Base-by-base conservation (phyloP, 2,888 invertebrate genomes). In the Linyphia triangularis region DNA sequence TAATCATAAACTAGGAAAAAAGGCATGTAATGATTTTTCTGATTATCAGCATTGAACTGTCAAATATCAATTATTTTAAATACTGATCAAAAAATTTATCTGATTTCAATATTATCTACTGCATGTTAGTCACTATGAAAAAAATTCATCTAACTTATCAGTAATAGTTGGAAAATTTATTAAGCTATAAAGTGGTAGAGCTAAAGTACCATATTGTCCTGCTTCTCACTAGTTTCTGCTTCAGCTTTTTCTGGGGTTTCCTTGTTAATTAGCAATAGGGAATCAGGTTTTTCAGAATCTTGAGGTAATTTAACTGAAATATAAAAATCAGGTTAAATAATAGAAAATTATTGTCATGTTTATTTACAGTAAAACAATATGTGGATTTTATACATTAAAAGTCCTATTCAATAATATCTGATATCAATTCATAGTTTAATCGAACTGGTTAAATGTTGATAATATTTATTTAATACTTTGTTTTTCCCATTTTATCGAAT, bases 141-240 rank as follows among this genome's bases (percentile, higher is more conserved):
- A n/a, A n/a, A n/a, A n/a, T n/a, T n/a, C n/a, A n/a, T n/a, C n/a
- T n/a, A n/a, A n/a, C n/a, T n/a, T n/a, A n/a, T n/a, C n/a, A n/a
- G n/a, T n/a, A n/a, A n/a, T n/a, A n/a, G n/a, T n/a, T n/a, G n/a
- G n/a, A n/a, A n/a, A n/a, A n/a, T n/a, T n/a, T n/a, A n/a, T n/a
- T n/a, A n/a, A n/a, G n/a, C n/a, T n/a, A n/a, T n/a, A 24, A 24
- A 7, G 13, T 24, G 22, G 30, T 13, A 4, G 3, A 37, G 33
- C 33, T 2, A 7, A 19, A 65, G 5, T 75, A 85, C 89, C 86
- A 85, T 89, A 19, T 82, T 90, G 24, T 90, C 90, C 77, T 85
- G 88, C 26, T 90, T 90, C 72, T 88, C 90, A 82, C 85, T 90
- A 19, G 81, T 88, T 57, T 90, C 88, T 70, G 88, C 90, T 37